Base-by-base conservation (phyloP, 2,113 vertebrate genomes). In the Phrynosoma platyrhinos region DNA sequence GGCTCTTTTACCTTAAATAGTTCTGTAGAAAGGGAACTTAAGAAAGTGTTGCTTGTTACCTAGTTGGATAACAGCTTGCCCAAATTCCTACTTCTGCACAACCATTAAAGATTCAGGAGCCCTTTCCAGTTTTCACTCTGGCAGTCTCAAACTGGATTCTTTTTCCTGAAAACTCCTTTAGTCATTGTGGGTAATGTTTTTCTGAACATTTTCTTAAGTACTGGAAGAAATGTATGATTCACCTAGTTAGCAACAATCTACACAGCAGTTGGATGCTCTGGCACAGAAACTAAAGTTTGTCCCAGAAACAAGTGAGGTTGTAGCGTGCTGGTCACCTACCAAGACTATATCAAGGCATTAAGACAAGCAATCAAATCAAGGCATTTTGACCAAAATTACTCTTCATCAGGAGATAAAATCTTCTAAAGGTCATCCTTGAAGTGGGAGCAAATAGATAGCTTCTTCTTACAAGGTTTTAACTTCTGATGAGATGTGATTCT, bases 401-500 rank as follows among this genome's bases (percentile, higher is more conserved):
- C 18, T 72, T 74, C 52, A 72, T 84, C 68, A 84, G n/a, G 40
- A n/a, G 16, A 21, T 83, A 72, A 53, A 72, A 83, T 69, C 66
- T 83, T 55, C 4, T 83, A 71, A 83, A 71, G 52, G 8, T 23
- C 40, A 27, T 72, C 47, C 30, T 21, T 53, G 47, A 72, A 72
- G 47, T 84, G 47, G 68, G 68, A 47, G 14, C 5, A 74, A 79
- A 82, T 66, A 47, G 27, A 69, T 69, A 36, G 16, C 42, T 5
- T 71, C 40, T 72, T 72, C 30, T 84, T 82, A 23, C 40, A 71
- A 72, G 30, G 32, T 72, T 52, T 16, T 30, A 52, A 32, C 42
- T 83, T 27, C 16, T 72, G 68, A 83, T 83, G 82, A 83, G 27
- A 64, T 53, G 42, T 42, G 52, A 83, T 53, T 83, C 72, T n/a